phyloP scores from a whole-genome alignment of 2,797 vertebrate genomes.

The Ctenopoma multispine region DNA sequence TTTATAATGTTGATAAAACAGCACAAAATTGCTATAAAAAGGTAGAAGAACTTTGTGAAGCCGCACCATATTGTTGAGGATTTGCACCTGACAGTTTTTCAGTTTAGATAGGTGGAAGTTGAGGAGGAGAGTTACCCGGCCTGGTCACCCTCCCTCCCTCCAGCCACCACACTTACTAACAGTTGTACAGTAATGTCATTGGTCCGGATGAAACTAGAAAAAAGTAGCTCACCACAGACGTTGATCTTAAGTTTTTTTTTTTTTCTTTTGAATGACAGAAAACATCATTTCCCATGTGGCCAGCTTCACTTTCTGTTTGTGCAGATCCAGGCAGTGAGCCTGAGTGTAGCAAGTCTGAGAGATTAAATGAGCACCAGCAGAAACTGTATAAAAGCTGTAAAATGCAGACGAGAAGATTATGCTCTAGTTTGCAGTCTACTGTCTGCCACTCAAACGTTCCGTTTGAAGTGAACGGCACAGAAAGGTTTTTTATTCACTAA shows the following conservation, averaged over 20 bases:
- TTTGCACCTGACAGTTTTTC: constrained; percentile 86
- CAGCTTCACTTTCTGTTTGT: constrained; percentile 82
- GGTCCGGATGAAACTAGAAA: constrained; percentile 81
- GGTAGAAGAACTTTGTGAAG: constrained; percentile 88
- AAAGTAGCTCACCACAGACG: constrained; percentile 86
- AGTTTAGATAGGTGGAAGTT: constrained; percentile 73
- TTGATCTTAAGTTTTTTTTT: constrained; percentile 74
- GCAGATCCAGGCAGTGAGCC: constrained; percentile 79
- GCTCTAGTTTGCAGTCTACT: constrained; percentile 58
- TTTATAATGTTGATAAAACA: constrained; percentile 87
- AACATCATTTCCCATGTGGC: constrained; percentile 88
- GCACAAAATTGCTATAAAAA: constrained; percentile 89
- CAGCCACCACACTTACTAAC: constrained; percentile 68
- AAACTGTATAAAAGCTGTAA: constrained; percentile 85
- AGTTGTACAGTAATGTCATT: constrained; percentile 89
- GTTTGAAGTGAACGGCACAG: constrained; percentile 45
- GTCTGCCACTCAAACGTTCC: constrained; percentile 48
- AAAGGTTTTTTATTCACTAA: constrained; percentile 45
- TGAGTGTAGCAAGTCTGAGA: constrained; percentile 81
- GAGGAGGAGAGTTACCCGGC: constrained; percentile 59
- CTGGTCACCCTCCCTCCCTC: constrained; percentile 54
- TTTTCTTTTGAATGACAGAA: constrained; percentile 80
- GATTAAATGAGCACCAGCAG: constrained; percentile 91
- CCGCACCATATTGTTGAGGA: constrained; percentile 86
- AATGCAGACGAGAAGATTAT: constrained; percentile 76